Base-by-base conservation (phyloP, 2,113 vertebrate species). In the Cyrtonyx montezumae region DNA sequence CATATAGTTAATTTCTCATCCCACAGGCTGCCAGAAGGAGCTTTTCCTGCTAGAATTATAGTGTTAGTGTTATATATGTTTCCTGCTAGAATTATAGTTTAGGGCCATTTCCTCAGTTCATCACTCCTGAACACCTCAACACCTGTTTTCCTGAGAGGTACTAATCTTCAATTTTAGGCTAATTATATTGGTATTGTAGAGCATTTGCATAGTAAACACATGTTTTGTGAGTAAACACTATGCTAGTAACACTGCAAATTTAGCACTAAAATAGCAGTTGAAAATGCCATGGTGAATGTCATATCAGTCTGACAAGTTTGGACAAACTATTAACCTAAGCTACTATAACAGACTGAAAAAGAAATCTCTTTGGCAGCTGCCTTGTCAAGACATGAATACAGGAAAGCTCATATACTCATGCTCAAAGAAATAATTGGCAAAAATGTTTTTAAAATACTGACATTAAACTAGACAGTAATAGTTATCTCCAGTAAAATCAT, bases 271-370 rank as follows among this genome's bases (percentile, higher is more conserved):
- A 76, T 30, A 86, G 36, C 62, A 81, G 34, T 66, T 94, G 74
- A 88, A 95, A 92, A 84, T 82, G n/a, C 62, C 62, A 59, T 73
- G 40, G 15, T 88, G 58, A 92, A 73, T 76, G 76, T 68, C 56
- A 3, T 62, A 66, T 90, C 83, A 63, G 15, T n/a, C 43, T 95
- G 88, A 96, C 91, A 91, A 83, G 61, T 90, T 68, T 96, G 79
- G 65, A 88, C 82, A 91, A 78, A 67, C 65, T 63, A 77, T 90
- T 90, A 93, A 96, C 79, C 79, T 90, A 80, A 86, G 73, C 42
- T 51, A 79, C 25, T 71, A 37, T 9, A 63, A 75, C 25, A 75
- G 23, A 20, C 42, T 80, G 77, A 70, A 67, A 58, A 83, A 49
- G 16, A 86, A 78, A 88, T 86, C 8, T 70, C 28, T 94, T 91